These are phyloP conservation scores for Nomada lathburiana DNA, from an alignment of 2,888 invertebrate genomes.

Conservation along the genomic window DNA sequence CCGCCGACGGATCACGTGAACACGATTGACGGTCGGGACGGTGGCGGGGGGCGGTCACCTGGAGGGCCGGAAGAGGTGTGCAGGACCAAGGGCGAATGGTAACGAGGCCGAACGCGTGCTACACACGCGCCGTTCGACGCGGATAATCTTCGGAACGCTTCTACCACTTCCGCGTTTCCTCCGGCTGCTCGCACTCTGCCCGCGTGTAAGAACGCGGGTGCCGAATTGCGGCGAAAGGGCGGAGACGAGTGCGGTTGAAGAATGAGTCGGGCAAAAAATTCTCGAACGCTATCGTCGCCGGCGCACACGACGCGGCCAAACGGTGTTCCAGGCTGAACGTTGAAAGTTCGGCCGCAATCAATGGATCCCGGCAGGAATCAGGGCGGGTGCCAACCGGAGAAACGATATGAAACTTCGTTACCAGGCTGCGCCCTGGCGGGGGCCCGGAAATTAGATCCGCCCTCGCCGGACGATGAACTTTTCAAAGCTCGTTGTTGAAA, in stretches of 20 bases:
- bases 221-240: not conserved
- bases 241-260: not conserved
- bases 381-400: slow-evolving; percentile 1
- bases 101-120: slow-evolving; percentile 29
- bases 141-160: slow-evolving; percentile 20
- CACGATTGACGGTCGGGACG: not conserved
- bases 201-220: not conserved
- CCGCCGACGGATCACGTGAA: slow-evolving; percentile 16
- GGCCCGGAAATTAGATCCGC: slow-evolving; percentile 65
- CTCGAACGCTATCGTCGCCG: not conserved
- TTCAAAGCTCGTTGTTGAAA: slow-evolving; percentile 26
- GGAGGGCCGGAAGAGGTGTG: slow-evolving; percentile 4
- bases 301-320: slow-evolving; percentile 1
- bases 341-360: slow-evolving; percentile 14
- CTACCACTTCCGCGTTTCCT: not conserved
- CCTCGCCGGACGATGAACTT: slow-evolving; percentile 64
- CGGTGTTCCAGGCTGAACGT: not conserved
- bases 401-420: slow-evolving; percentile 65
- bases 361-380: not conserved
- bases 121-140: slow-evolving; percentile 29
- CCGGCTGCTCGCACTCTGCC: not conserved
- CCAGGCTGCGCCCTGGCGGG: slow-evolving; percentile 10
- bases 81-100: slow-evolving; percentile 21
- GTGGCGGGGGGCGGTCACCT: not conserved
- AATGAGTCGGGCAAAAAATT: not conserved